A percentile compares a stretch with the other conserved stretches of the same genome.
Conservation (phyloP, 2,888 invertebrate species). For the Xylocampa areola region DNA sequence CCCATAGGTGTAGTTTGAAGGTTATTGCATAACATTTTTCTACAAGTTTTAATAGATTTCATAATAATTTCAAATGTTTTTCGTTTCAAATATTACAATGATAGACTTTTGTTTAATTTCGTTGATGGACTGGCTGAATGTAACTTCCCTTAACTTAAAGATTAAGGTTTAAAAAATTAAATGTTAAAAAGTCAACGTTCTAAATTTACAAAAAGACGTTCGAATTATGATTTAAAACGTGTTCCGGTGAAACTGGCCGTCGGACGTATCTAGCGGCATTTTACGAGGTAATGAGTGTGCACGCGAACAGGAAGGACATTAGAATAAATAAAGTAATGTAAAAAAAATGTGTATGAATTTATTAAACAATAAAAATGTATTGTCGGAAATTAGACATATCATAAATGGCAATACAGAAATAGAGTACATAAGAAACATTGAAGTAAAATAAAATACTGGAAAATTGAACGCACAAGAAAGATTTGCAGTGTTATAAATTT, state of each 20-base stretch:
- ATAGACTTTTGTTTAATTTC: conserved; percentile 34
- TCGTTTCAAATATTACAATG: not conserved
- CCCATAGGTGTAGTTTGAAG: no score
- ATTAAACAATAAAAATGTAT: not conserved
- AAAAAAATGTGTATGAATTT: not conserved
- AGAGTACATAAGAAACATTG: conserved; percentile 4
- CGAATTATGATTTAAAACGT: conserved; percentile 90
- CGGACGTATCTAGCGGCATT: conserved; percentile 88
- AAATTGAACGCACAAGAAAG: conserved; percentile 22
- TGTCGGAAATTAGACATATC: not conserved
- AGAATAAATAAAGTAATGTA: conserved; percentile 20
- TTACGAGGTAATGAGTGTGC: conserved; percentile 86
- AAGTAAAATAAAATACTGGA: conserved; percentile 12
- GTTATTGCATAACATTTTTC: conserved; percentile 12
- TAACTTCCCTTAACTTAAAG: conserved; percentile 41
- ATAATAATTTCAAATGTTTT: no score
- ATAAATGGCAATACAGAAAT: not conserved
- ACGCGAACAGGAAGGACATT: conserved; percentile 73
- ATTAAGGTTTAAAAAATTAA: conserved; percentile 61
- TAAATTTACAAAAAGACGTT: conserved; percentile 85
- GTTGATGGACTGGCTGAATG: conserved; percentile 37
- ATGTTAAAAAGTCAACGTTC: conserved; percentile 84
- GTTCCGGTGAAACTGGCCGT: conserved; percentile 89
- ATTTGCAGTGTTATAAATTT: conserved; percentile 44
- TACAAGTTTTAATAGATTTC: conserved; percentile 14